A percentile compares a stretch with the other conserved stretches of the same genome.
Conservation (phyloP, 2,888 invertebrate genomes). For the Ommatoiulus sabulosus region DNA sequence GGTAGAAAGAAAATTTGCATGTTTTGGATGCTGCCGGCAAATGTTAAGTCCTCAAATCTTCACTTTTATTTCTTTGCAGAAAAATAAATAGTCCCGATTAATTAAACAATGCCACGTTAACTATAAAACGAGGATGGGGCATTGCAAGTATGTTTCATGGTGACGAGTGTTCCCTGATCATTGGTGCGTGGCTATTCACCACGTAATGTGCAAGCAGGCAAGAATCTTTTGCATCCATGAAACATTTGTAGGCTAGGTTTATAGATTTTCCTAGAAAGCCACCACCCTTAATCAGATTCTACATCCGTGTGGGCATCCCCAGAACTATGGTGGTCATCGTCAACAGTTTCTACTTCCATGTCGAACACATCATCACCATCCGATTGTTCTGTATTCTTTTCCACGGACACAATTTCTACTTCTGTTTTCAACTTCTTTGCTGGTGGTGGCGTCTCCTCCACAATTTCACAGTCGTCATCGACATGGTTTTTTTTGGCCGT, state of each 20-base stretch:
- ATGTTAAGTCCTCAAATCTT: neutral
- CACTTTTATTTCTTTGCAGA: neutral
- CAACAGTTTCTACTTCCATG: constrained; percentile 58
- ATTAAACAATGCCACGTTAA: neutral
- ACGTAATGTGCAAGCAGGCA: constrained; percentile 1
- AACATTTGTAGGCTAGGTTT: constrained; percentile 4
- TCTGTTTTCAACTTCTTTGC: constrained; percentile 39
- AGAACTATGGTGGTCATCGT: constrained; percentile 55
- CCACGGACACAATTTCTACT: constrained; percentile 14
- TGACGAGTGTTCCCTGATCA: neutral
- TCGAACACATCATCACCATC: constrained; percentile 57
- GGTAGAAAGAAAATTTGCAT: constrained; percentile 18
- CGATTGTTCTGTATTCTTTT: constrained; percentile 19
- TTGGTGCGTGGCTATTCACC: neutral
- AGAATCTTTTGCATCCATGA: constrained; percentile 17
- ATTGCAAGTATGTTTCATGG: neutral
- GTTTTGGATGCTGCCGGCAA: neutral
- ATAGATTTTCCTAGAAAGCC: neutral
- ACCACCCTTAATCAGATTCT: constrained; percentile 53
- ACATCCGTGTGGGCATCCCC: constrained; percentile 55
- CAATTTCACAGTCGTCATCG: constrained; percentile 48
- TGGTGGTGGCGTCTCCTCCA: neutral
- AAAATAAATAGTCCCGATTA: constrained; percentile 30
- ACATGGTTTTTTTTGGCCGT: constrained; percentile 17
- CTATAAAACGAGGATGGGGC: constrained; percentile 23